Percentiles rank a stretch among this genome's conserved stretches.
Evolutionary conservation across 1,140 invertebrate species (phyloP).

Genomic region (Diachasma alloeum): DNA sequence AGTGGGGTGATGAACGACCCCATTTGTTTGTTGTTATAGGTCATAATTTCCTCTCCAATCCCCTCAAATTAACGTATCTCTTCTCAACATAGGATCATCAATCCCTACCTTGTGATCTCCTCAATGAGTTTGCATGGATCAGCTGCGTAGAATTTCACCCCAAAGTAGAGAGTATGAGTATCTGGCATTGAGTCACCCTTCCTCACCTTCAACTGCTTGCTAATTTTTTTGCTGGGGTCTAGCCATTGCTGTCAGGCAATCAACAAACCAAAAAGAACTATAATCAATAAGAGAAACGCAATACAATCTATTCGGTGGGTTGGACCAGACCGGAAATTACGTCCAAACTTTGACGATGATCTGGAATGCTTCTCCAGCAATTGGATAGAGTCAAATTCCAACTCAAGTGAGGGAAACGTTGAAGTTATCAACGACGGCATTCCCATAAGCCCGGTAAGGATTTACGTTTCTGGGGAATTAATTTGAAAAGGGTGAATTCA

Average conservation of each 20-base stretch:
- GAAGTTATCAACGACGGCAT: conserved; percentile 22
- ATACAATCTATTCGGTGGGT: neutral
- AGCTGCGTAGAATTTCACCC: conserved; percentile 98
- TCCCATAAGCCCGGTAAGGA: conserved; percentile 28
- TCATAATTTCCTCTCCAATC: too few relatives aligned
- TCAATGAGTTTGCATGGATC: conserved; percentile 95
- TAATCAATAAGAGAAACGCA: neutral
- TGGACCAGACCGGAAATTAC: conserved; percentile 51
- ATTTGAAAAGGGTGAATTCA: conserved; percentile 38
- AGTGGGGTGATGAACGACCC: too few relatives aligned
- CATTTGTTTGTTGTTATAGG: too few relatives aligned
- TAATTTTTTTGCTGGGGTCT: conserved; percentile 83
- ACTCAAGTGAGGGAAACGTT: neutral
- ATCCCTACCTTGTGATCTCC: conserved; percentile 88
- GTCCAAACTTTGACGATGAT: conserved; percentile 53
- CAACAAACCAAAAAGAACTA: neutral
- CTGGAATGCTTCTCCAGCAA: conserved; percentile 47
- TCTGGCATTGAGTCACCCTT: conserved; percentile 70
- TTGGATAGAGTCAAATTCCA: conserved; percentile 26
- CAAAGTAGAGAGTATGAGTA: conserved; percentile 93
- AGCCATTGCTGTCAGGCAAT: conserved; percentile 81
- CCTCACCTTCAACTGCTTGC: conserved; percentile 79
- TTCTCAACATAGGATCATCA: too few relatives aligned
- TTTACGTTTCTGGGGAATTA: conserved; percentile 36
- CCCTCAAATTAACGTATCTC: too few relatives aligned